Conservation (phyloP, 2,888 invertebrate species). For the Lasioglossum leucozonium region DNA sequence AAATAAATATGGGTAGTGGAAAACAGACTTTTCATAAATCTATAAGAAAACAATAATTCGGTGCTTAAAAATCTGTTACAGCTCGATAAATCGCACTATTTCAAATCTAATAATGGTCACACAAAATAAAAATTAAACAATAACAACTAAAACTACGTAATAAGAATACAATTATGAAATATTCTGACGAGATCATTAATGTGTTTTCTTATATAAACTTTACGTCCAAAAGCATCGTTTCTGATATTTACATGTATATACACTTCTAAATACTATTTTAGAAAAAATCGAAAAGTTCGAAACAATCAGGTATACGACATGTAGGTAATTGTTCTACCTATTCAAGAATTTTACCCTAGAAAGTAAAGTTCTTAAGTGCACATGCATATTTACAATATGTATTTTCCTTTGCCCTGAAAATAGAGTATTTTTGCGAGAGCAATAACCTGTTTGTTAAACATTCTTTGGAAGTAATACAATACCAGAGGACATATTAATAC, state of each 20-base stretch:
- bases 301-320: slow-evolving; percentile 22
- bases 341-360: slow-evolving; percentile 13
- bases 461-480: slow-evolving; percentile 28
- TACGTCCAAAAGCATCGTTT: slow-evolving; percentile 45
- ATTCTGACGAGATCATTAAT: slow-evolving; percentile 47
- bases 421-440: slow-evolving; percentile 22
- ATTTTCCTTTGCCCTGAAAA: slow-evolving; percentile 38
- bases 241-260: slow-evolving; percentile 50
- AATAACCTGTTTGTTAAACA: slow-evolving; percentile 20
- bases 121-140: slow-evolving; percentile 5
- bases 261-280: slow-evolving; percentile 17
- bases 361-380: slow-evolving; percentile 8
- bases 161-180: slow-evolving; percentile 29
- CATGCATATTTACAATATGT: slow-evolving; percentile 15
- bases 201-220: slow-evolving; percentile 41
- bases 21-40: slow-evolving; percentile 15
- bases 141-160: slow-evolving; percentile 13
- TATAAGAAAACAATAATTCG: slow-evolving; percentile 12
- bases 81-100: slow-evolving; percentile 43
- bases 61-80: slow-evolving; percentile 25
- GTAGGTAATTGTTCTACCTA: slow-evolving; percentile 11
- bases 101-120: slow-evolving; percentile 24
- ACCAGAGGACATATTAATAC: slow-evolving; percentile 12
- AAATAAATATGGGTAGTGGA: slow-evolving; percentile 19
- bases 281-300: slow-evolving; percentile 6